Evolutionary conservation across 1,140 invertebrate species (phyloP), one percentile per base, ranked within the genome.

Genomic region (Meteorus sp.): DNA sequence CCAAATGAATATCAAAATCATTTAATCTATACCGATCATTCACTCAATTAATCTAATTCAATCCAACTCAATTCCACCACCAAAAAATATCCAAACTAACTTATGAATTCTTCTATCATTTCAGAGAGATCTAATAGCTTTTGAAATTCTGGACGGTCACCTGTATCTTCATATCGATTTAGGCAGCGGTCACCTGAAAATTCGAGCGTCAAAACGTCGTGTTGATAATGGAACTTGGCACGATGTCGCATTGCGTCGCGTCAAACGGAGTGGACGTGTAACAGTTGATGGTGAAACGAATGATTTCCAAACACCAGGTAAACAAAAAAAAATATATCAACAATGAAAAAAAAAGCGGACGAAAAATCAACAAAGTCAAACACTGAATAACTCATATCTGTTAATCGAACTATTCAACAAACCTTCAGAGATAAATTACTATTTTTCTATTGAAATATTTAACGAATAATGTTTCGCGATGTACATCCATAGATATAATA

Each of bases 191-290:
- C 85, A 90, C 0, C 85, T 92, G 0, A 90, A 94, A 69, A 87
- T 95, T 9, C 85, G 92, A 66, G 89, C 91, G 0, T 94, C 93
- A 0, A 83, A 89, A 37, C 78, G 88, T 43, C 81, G 90, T 33
- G 87, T 99, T 0, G 92, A 95, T 73, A 95, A 98, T 68, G 92
- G 92, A 0, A 84, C 86, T 23, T 96, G 94, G 92, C 97, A 99
- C 72, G 89, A 93, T 67, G 88, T 98, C 1, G 84, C 88, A 6
- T 76, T 98, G 57, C 83, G 89, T 56, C 81, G 93, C 56, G 89
- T 87, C 57, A 91, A 89, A 11, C 83, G 89, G 63, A 89, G 91
- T 35, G 94, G 95, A 3, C 85, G 88, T 60, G 89, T 98, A n/a
- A 91, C 88, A 9, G 92, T 98, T 0, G 95, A 98, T 76, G 89